Evolutionary conservation across 2,888 invertebrate species (phyloP).

Genomic region (Ormia ochracea): DNA sequence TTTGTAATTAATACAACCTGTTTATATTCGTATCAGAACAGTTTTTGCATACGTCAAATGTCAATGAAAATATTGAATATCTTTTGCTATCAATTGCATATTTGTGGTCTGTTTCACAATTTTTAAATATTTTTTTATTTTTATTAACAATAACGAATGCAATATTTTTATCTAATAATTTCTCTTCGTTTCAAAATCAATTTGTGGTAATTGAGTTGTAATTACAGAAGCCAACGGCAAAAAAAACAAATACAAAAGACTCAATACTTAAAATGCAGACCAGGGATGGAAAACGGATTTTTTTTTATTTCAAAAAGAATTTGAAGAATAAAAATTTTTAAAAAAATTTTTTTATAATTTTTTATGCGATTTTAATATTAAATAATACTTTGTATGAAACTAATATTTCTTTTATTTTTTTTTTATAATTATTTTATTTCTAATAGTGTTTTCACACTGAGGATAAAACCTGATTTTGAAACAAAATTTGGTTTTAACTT

Average conservation of each 20-base stretch:
- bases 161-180: background rate
- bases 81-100: background rate
- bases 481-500: too few species aligned
- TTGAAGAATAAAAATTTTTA: too few species aligned
- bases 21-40: background rate
- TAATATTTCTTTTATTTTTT: too few species aligned
- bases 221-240: background rate
- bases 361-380: too few species aligned
- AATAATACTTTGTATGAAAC: too few species aligned
- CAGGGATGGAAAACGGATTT: too few species aligned
- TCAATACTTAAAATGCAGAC: background rate
- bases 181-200: constrained; percentile 2
- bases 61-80: constrained; percentile 31
- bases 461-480: too few species aligned
- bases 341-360: too few species aligned
- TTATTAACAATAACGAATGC: background rate
- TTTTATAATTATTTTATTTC: too few species aligned
- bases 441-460: too few species aligned
- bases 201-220: constrained; percentile 42
- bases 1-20: background rate
- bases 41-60: background rate
- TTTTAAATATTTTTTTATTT: background rate
- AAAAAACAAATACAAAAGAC: background rate
- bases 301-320: too few species aligned
- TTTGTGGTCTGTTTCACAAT: constrained; percentile 10